A percentile compares a stretch with the other conserved stretches of the same genome.
Evolutionary conservation across 2,888 invertebrate species (phyloP).

Genomic region (Drosophila limbata): DNA sequence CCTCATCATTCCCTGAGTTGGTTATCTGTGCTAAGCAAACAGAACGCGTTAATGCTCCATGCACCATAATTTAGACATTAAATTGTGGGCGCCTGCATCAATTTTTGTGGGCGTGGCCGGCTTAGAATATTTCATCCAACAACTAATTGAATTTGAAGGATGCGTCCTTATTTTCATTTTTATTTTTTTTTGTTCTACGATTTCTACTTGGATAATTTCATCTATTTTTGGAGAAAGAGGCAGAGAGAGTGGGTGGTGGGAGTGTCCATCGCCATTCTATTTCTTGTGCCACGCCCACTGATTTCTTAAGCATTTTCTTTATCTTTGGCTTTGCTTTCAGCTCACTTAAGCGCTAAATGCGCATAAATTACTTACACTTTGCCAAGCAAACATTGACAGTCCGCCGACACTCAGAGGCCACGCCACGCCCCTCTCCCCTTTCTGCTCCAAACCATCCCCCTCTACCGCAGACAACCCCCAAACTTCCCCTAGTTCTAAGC

Average conservation of each 20-base stretch:
- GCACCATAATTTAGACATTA: conserved; percentile 75
- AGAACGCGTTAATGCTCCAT: conserved; percentile 61
- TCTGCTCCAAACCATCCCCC: conserved; percentile 15
- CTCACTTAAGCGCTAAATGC: conserved; percentile 79
- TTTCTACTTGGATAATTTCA: conserved; percentile 10
- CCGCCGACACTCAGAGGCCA: conserved; percentile 51
- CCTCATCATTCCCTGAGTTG: background rate
- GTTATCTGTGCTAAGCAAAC: conserved; percentile 49
- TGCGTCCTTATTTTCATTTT: conserved; percentile 1
- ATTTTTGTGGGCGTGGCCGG: conserved; percentile 25
- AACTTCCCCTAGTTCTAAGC: conserved; percentile 19
- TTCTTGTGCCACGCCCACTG: conserved; percentile 5
- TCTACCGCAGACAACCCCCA: background rate
- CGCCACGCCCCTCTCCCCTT: conserved; percentile 10
- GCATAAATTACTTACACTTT: conserved; percentile 81
- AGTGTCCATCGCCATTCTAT: background rate
- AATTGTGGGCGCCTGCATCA: conserved; percentile 46
- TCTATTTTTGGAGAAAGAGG: background rate
- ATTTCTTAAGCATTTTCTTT: conserved; percentile 66
- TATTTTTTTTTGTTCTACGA: background rate
- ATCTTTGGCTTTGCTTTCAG: conserved; percentile 68
- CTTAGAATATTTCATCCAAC: conserved; percentile 3
- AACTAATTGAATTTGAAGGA: conserved; percentile 27
- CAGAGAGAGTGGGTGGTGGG: background rate
- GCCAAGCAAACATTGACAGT: conserved; percentile 76